A percentile compares a stretch with the other conserved stretches of the same genome.
Conservation (phyloP, 2,797 vertebrate genomes). For the Antennarius maculatus region DNA sequence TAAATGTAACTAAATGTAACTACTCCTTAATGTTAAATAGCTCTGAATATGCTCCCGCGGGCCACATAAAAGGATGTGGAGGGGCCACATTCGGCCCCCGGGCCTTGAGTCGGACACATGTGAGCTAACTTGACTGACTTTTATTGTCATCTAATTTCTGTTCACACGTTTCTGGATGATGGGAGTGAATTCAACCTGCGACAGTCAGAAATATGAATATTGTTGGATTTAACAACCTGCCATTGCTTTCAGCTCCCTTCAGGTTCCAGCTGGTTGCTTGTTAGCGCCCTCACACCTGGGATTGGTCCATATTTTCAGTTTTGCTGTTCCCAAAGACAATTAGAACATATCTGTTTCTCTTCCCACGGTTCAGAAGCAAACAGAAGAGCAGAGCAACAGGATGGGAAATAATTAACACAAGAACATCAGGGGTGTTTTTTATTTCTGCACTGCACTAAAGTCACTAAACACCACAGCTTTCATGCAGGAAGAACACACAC, state of each 20-base stretch:
- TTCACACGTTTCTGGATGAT: neutral
- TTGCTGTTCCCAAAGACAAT: constrained; percentile 12
- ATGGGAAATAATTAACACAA: constrained; percentile 21
- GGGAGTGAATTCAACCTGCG: neutral
- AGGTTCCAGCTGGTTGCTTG: no score
- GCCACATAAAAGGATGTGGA: no score
- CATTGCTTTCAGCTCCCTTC: no score
- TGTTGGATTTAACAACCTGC: neutral
- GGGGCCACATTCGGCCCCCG: no score
- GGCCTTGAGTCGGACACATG: neutral
- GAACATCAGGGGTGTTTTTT: neutral
- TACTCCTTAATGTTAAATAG: no score
- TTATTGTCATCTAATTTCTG: neutral
- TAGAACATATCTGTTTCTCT: neutral
- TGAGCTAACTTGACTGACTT: neutral
- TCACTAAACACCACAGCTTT: neutral
- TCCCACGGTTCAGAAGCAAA: constrained; percentile 6
- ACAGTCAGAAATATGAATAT: constrained; percentile 6
- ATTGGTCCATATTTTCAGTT: neutral
- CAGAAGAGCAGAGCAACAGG: neutral
- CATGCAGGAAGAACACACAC: neutral
- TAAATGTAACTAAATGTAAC: no score
- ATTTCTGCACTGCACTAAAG: neutral
- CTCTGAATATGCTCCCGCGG: no score
- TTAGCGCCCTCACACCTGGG: neutral